Evolutionary conservation across 2,888 invertebrate species (phyloP), one percentile per base, ranked within the genome.

Genomic region (Tricholauxania praeusta): DNA sequence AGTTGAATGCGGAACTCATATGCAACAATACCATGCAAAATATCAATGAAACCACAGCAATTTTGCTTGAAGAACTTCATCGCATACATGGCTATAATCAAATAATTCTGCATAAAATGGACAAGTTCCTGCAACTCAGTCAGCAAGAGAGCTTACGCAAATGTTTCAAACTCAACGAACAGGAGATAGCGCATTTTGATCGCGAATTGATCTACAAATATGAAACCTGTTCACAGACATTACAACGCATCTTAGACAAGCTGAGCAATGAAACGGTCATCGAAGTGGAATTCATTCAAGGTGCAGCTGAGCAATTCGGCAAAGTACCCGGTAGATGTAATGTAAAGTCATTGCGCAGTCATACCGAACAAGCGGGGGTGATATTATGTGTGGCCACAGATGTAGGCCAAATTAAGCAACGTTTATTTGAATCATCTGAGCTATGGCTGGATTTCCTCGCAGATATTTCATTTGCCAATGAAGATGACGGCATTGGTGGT

Each of bases 111-210:
- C 10, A 28, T 32, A 60, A 15, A 10, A 60, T 60, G 28, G 15
- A 28, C 28, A 14, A 60, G 2, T 28, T 60, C 28, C 15, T 28
- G 15, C 22, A 32, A 17, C 60, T 75, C 51, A 55, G 75, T 12
- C 70, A 77, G 32, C 64, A 65, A 4, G 72, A 47, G 1, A 70
- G 76, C 22, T 63, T 76, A 19, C 64, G 66, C 3, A 32, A 55
- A 19, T 80, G 80, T 71, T 76, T 72, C 47, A 76, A 76, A 64
- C 52, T 76, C n/a, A 68, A 80, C 59, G 79, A 80, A 63, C 76
- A 75, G 7, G 74, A 77, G 60, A 77, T 80, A 49, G 80, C 77
- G 3, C 76, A 76, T 39, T 79, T 80, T 32, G 77, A 79, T 65
- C 77, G 79, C 8, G 75, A 79, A 47, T 65, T 79, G n/a, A 14